Percentiles rank a stretch among this genome's conserved stretches.
These are phyloP conservation scores for Antitype chi DNA, from an alignment of 2,888 invertebrate genomes.

Conservation along the genomic window DNA sequence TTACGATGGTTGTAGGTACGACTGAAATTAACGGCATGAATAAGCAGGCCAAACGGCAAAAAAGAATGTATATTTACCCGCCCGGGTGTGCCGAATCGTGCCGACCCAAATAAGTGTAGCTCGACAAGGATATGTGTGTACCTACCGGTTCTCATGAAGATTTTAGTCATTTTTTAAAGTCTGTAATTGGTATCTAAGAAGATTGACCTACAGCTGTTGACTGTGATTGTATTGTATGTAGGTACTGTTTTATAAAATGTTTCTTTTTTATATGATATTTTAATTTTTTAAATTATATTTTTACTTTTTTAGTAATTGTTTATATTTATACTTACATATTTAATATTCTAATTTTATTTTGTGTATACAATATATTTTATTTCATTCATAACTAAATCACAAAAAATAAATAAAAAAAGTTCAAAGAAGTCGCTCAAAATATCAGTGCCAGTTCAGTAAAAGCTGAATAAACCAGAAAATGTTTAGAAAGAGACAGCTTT, in stretches of 20 bases:
- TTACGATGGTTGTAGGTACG: slow-evolving; percentile 8
- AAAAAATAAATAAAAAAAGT: slow-evolving; percentile 8
- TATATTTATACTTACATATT: slow-evolving; percentile 11
- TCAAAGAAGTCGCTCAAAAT: slow-evolving; percentile 23
- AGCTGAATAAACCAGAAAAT: slow-evolving; percentile 14
- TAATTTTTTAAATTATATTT: not conserved
- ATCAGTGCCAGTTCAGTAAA: slow-evolving; percentile 28
- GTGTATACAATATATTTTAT: slow-evolving; percentile 1
- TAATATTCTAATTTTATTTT: slow-evolving; percentile 7
- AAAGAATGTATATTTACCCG: not conserved
- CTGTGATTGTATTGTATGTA: slow-evolving; percentile 53
- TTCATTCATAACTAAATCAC: slow-evolving; percentile 12
- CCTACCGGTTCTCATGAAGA: not conserved
- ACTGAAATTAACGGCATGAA: not conserved
- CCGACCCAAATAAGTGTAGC: not conserved
- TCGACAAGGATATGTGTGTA: not conserved
- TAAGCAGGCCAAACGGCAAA: not conserved
- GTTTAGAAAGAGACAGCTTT: slow-evolving; percentile 42
- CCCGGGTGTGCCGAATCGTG: not conserved
- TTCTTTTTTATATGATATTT: slow-evolving; percentile 13
- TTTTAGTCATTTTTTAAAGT: slow-evolving; percentile 38
- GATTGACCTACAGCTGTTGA: slow-evolving; percentile 27
- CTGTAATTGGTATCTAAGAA: slow-evolving; percentile 17
- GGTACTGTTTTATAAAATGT: slow-evolving; percentile 22
- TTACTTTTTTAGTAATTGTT: slow-evolving; percentile 19